Base-by-base conservation (phyloP, 2,888 invertebrate genomes). In the Calliphora vomitoria region DNA sequence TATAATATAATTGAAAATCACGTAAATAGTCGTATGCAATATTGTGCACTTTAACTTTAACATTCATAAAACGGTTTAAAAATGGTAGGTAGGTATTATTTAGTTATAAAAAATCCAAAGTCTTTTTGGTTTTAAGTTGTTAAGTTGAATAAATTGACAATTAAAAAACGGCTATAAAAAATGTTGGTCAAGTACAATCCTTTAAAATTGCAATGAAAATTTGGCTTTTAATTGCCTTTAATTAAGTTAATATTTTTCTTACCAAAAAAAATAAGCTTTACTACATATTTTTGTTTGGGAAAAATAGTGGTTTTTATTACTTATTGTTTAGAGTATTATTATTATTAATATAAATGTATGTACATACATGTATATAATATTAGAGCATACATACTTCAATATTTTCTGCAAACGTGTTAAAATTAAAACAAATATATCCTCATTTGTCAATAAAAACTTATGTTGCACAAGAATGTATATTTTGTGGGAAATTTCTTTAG, bases 1-100 rank as follows among this genome's bases (percentile, higher is more conserved):
- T 66, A 31, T 82, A 82, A 74, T 82, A 82, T 74, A 82, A 82
- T 82, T 82, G 66, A 74, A 38, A 13, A 82, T 66, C 82, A 82
- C 82, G 82, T 82, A 82, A 47, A 60, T 47, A 47, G n/a, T 62
- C 20, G 68, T 69, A 55, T 53, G 53, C 72, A 38, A 81, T 81
- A 66, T 74, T 74, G 60, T 74, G 82, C 74, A 74, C 18, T 82
- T 66, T 47, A 66, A 55, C 50, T 55, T 66, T 38, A 13, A 35
- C 6, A 8, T n/a, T 55, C 18, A 55, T 20, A 20, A 55, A 20
- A 20, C 72, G 20, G 35, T 35, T 18, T 18, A 58, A 58, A n/a
- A 71, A 31, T 71, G 10, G 20, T 35, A 15, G 0, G 4, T 31
- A n/a, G 6, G 13, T 60, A 20, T 18, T n/a, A n/a, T n/a, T n/a